Percentiles rank a stretch among this genome's conserved stretches.
Conservation (phyloP, 2,113 vertebrate species). For the Bufo bufo region DNA sequence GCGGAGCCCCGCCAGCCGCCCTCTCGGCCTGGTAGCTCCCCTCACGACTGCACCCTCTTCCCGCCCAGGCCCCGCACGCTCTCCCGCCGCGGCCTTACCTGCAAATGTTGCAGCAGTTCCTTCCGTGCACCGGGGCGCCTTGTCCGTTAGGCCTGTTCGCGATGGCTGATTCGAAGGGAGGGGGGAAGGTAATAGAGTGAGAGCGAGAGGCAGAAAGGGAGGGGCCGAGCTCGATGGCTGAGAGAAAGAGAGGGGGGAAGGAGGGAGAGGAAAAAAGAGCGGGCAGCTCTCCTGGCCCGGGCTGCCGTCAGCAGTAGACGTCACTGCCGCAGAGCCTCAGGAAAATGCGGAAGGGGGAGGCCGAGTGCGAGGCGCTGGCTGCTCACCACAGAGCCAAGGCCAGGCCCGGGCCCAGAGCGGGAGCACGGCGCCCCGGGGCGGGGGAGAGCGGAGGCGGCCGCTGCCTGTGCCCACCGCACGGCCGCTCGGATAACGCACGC, state of each 20-base stretch:
- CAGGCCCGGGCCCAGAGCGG: constrained; percentile 60
- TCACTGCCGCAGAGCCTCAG: constrained; percentile 88
- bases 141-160: constrained; percentile 66
- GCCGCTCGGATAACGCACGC: no score
- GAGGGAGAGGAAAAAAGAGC: constrained; percentile 79
- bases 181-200: constrained; percentile 74
- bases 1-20: not conserved
- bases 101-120: constrained; percentile 14
- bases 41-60: not conserved
- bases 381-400: constrained; percentile 69
- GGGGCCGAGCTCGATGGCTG: constrained; percentile 87
- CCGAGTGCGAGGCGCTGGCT: constrained; percentile 68
- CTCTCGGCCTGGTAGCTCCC: constrained; percentile 7
- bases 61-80: constrained; percentile 50
- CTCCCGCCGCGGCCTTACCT: constrained; percentile 34
- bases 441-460: not conserved
- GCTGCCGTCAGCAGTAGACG: constrained; percentile 91
- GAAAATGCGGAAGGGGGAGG: constrained; percentile 88
- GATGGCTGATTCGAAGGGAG: constrained; percentile 55
- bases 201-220: constrained; percentile 82
- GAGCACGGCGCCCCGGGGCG: constrained; percentile 14
- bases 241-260: constrained; percentile 41
- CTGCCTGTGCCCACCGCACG: no score
- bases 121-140: constrained; percentile 64
- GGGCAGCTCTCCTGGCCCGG: constrained; percentile 88